Evolutionary conservation across 2,797 vertebrate species (phyloP), one percentile per base, ranked within the genome.

Genomic region (Sandelia bainsii): DNA sequence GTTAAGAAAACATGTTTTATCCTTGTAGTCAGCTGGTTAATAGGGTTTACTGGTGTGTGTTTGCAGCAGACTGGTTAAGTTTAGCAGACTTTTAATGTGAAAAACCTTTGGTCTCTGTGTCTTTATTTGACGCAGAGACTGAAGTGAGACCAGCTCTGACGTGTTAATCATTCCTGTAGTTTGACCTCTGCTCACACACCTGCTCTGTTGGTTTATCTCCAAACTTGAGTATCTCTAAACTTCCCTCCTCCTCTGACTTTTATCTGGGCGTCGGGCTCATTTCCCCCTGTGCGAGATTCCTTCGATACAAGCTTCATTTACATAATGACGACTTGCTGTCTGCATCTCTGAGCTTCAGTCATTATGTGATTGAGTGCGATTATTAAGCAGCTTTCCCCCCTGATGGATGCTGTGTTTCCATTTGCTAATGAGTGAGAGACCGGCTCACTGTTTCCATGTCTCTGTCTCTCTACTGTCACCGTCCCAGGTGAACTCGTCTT

Each of bases 391-490:
- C 81, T 29, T 42, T 83, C 73, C 85, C 85, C 85, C 89, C 77
- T 88, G 91, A 92, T 89, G 88, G 91, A 91, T 75, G 89, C 78
- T 82, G 82, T 89, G 91, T 94, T 92, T 93, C 90, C 91, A 92
- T 86, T 87, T 73, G 46, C 86, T 93, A 93, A 95, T 93, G 92
- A 94, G 87, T 64, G 85, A 68, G 82, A 64, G 63, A 64, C 37
- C 22, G 16, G 2, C 58, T 70, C 19, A n/a, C 50, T 75, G 59
- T 80, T 75, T 80, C 71, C 54, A n/a, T 73, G 69, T 22, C 54
- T 54, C 57, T 58, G 68, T 75, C 64, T 75, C 61, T 12, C 49
- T 16, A 19, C 40, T 25, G 13, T 37, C 56, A 11, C 8, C 8
- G 5, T 81, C 86, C 73, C 84, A 64, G 76, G 66, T 82, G 84